Percentiles rank a stretch among this genome's conserved stretches.
Conservation (phyloP, 2,888 invertebrate genomes). For the Zygaena filipendulae region DNA sequence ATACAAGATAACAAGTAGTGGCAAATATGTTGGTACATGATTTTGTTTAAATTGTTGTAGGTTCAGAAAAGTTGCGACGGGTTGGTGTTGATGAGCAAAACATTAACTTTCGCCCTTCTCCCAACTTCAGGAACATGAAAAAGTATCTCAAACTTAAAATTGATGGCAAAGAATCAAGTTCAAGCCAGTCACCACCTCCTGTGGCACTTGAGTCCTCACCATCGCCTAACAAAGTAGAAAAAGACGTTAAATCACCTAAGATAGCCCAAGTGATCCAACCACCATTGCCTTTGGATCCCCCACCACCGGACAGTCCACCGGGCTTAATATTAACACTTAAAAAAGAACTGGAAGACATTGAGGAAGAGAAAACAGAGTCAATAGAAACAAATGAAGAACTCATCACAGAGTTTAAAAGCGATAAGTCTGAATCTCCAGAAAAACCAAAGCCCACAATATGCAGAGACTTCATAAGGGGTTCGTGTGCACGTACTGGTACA, state of each 20-base stretch:
- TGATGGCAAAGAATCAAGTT: slow-evolving; percentile 21
- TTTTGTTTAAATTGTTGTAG: too few species aligned
- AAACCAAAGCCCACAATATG: slow-evolving; percentile 25
- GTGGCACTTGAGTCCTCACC: slow-evolving; percentile 1
- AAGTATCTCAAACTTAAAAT: slow-evolving; percentile 37
- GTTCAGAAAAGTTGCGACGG: too few species aligned
- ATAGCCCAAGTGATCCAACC: slow-evolving; percentile 17
- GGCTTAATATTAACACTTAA: slow-evolving; percentile 15
- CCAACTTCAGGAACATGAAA: slow-evolving; percentile 45
- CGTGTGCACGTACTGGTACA: slow-evolving; percentile 25
- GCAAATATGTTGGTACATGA: too few species aligned
- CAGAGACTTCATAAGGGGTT: slow-evolving; percentile 37
- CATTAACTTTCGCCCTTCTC: slow-evolving; percentile 35
- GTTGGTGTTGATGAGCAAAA: slow-evolving; percentile 28
- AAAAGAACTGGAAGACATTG: slow-evolving; percentile 15
- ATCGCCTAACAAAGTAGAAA: slow-evolving; percentile 3
- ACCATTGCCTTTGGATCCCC: slow-evolving; percentile 19
- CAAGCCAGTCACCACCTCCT: slow-evolving; percentile 12
- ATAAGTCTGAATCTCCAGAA: slow-evolving; percentile 1
- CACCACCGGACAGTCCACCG: slow-evolving; percentile 14
- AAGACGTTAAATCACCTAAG: neutral
- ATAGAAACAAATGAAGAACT: slow-evolving; percentile 1
- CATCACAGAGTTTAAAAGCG: slow-evolving; percentile 2
- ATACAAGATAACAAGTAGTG: too few species aligned
- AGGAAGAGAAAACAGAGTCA: slow-evolving; percentile 6